Percentiles rank a stretch among this genome's conserved stretches.
These are phyloP conservation scores for Vicugna pacos DNA, from an alignment of 2,113 vertebrate species.

Conservation along the genomic window DNA sequence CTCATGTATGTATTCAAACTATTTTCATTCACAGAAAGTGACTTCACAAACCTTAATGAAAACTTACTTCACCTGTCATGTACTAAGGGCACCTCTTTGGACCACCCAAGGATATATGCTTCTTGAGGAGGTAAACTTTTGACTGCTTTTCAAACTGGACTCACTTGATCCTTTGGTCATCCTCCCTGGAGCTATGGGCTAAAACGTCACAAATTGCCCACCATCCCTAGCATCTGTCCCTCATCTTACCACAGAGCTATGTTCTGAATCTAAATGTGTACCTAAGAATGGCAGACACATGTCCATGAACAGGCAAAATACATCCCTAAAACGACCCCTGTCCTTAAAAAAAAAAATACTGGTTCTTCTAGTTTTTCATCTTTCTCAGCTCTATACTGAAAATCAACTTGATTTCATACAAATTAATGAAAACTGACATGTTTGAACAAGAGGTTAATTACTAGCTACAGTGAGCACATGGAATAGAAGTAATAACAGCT, in stretches of 20 bases:
- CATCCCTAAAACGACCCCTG: background rate
- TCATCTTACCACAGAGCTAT: background rate
- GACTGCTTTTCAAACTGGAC: background rate
- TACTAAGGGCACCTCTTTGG: background rate
- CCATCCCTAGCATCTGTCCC: background rate
- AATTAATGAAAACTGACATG: slow-evolving; percentile 57
- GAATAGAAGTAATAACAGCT: slow-evolving; percentile 52
- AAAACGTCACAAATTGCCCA: background rate
- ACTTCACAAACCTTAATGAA: background rate
- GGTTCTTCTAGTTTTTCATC: background rate
- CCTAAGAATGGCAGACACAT: background rate
- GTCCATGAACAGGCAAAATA: background rate
- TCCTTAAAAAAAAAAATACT: background rate
- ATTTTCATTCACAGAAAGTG: background rate
- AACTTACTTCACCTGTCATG: background rate
- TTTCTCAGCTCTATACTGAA: slow-evolving; percentile 1
- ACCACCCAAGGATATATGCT: background rate
- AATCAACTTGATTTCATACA: slow-evolving; percentile 52
- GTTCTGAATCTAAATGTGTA: slow-evolving; percentile 16
- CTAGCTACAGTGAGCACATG: slow-evolving; percentile 22
- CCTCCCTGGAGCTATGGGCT: background rate
- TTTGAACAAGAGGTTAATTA: slow-evolving; percentile 44
- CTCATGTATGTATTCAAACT: background rate
- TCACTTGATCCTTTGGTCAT: background rate
- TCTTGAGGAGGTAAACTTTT: background rate